phyloP scores from a whole-genome alignment of 2,113 vertebrate species.

The Pomatorhinus ruficollis region DNA sequence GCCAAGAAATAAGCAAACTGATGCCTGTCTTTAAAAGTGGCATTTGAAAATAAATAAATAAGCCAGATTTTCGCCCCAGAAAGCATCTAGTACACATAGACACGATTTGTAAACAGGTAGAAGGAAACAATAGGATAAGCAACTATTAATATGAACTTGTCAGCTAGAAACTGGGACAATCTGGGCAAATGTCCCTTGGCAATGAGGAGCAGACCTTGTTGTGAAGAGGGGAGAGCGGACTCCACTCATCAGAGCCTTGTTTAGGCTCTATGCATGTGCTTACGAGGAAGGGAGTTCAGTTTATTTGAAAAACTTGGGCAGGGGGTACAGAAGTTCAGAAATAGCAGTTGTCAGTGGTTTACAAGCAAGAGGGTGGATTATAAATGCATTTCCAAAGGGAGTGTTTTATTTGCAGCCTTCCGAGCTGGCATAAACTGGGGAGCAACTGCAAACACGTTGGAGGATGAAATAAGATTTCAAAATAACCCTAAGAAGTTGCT shows the following conservation, averaged over 20 bases:
- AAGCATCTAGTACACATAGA: not conserved
- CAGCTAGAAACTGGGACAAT: not conserved
- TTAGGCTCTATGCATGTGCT: accelerated
- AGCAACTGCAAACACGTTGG: not conserved
- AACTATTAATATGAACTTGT: not conserved
- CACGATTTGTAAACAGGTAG: not conserved
- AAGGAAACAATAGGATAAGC: not conserved
- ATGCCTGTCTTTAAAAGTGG: not conserved
- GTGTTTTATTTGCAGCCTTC: not conserved
- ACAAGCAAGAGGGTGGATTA: not conserved
- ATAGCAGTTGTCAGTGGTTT: not conserved
- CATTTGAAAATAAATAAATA: not conserved
- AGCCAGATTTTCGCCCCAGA: not conserved
- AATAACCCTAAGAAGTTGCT: not conserved
- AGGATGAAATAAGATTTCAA: not conserved
- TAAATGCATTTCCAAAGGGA: not conserved
- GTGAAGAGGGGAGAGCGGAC: not conserved
- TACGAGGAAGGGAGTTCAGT: not conserved
- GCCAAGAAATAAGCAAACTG: not conserved
- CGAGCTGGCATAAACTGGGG: not conserved
- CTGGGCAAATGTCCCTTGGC: not conserved
- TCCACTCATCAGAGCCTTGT: not conserved
- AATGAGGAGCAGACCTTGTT: not conserved
- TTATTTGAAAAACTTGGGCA: not conserved
- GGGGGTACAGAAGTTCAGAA: not conserved